Evolutionary conservation across 2,888 invertebrate genomes (phyloP), one percentile per base, ranked within the genome.

Genomic region (Limnephilus lunatus): DNA sequence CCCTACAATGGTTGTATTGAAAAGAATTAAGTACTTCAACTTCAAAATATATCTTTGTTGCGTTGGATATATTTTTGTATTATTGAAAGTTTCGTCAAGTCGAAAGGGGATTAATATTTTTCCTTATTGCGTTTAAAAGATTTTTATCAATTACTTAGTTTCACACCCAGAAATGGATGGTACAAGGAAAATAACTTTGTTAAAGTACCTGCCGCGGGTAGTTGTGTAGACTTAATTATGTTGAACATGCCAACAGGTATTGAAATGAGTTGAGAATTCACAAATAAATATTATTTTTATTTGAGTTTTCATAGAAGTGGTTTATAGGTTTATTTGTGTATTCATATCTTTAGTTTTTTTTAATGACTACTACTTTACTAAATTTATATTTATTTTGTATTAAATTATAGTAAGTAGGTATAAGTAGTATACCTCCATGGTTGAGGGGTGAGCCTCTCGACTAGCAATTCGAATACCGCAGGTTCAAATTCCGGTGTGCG

Each of bases 11-110:
- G 83, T 39, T 35, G 19, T 83, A 83, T 83, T 35, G 83, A 83
- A 83, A 83, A 83, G 19, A 35, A 83, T 35, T 83, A 83, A 83
- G 83, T 15, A 83, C 83, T 83, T 35, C 68, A 9, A 9, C 68
- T 68, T 68, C 35, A 83, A 83, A 83, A 83, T 83, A 35, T 35
- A 35, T 32, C 35, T 31, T 83, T 83, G 83, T 83, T 83, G 83
- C 19, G 35, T 35, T 83, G 32, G 35, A 35, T 7, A 35, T 19
- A 82, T 83, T 83, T 83, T 83, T n/a, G 31, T 83, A 11, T 32
- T 35, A 83, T 32, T 83, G 35, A 32, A 32, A 25, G 83, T 83
- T 25, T 9, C 35, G 83, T 35, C 14, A 83, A 35, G 31, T 83
- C 25, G 83, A 31, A 83, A 19, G 83, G 5, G 19, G 83, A 83